Conservation (phyloP, 1,140 invertebrate genomes). For the Sitophilus oryzae region DNA sequence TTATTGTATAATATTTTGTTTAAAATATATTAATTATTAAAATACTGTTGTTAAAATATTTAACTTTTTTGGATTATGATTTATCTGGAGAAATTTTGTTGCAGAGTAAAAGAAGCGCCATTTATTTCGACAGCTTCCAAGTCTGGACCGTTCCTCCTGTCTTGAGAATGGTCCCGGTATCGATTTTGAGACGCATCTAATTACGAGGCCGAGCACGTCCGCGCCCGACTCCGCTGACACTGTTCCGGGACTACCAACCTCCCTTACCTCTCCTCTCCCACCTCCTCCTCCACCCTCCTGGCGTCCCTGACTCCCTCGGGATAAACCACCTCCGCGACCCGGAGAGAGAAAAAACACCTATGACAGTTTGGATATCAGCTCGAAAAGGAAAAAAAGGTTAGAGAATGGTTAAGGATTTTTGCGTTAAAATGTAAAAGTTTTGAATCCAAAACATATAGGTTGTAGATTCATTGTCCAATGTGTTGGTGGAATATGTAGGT, state of each 20-base stretch:
- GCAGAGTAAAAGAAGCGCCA: too few relatives aligned
- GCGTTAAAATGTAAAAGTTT: background rate
- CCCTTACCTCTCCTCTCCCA: too few relatives aligned
- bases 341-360: constrained; percentile 18
- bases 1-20: too few relatives aligned
- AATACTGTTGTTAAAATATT: too few relatives aligned
- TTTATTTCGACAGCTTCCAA: too few relatives aligned
- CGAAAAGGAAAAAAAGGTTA: background rate
- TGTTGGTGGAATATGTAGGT: too few relatives aligned
- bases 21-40: too few relatives aligned
- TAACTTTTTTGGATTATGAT: too few relatives aligned
- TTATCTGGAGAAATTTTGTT: too few relatives aligned
- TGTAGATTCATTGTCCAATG: too few relatives aligned
- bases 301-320: background rate
- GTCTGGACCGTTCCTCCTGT: constrained; percentile 17
- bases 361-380: constrained; percentile 20
- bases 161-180: constrained; percentile 31
- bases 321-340: background rate
- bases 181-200: constrained; percentile 42
- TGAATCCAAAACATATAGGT: too few relatives aligned
- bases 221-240: constrained; percentile 41
- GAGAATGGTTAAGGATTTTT: background rate
- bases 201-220: constrained; percentile 41
- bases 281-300: too few relatives aligned
- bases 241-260: constrained; percentile 37